phyloP scores from a whole-genome alignment of 1,140 invertebrate species.

The Berghia stephanieae region DNA sequence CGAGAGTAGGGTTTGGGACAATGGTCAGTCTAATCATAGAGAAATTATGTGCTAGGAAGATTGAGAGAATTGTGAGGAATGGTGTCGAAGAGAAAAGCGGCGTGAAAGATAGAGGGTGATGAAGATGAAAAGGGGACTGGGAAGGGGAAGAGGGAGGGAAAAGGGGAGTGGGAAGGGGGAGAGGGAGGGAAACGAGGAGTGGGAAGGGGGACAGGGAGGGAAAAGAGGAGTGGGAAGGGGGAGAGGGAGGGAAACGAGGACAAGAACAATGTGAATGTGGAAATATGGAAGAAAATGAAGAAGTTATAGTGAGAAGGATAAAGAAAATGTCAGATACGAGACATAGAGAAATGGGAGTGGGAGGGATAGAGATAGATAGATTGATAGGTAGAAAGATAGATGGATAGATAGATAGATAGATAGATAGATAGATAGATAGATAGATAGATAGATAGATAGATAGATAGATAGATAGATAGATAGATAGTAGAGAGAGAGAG shows the following conservation, averaged over 20 bases:
- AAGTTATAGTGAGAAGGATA: too few relatives aligned
- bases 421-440: constrained; percentile 8
- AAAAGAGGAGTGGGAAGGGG: background rate
- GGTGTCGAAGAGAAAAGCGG: too few relatives aligned
- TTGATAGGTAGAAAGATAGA: background rate
- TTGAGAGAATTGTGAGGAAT: too few relatives aligned
- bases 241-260: background rate
- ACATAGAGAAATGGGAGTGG: background rate
- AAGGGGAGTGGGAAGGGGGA: background rate
- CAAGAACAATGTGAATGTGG: too few relatives aligned
- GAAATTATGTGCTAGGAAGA: too few relatives aligned
- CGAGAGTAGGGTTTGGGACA: too few relatives aligned
- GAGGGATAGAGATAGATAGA: background rate
- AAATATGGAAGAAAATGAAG: too few relatives aligned
- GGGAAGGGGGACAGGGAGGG: background rate
- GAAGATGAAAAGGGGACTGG: background rate
- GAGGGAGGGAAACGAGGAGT: background rate
- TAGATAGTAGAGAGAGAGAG: too few relatives aligned
- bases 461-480: constrained; percentile 19
- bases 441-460: constrained; percentile 11
- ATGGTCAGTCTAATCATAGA: too few relatives aligned
- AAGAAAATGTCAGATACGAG: too few relatives aligned
- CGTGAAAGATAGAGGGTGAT: too few relatives aligned
- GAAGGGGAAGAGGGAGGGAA: background rate
- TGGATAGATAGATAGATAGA: background rate